Percentiles rank a stretch among this genome's conserved stretches.
Conservation (phyloP, 2,888 invertebrate genomes). For the Gasteruption jaculator region DNA sequence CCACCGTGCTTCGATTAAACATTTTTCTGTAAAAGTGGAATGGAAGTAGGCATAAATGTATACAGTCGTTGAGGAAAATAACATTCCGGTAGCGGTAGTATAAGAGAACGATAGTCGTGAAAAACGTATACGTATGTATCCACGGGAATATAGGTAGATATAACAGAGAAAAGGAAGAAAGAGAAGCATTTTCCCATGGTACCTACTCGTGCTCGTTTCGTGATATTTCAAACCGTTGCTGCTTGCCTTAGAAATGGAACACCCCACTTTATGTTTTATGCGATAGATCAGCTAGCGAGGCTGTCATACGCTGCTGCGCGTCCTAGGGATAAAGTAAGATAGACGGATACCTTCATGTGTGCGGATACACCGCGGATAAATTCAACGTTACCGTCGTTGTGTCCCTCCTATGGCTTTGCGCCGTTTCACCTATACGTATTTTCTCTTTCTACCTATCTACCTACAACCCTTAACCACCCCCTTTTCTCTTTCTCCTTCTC, state of each 20-base stretch:
- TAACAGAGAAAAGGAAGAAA: no score
- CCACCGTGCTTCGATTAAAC: no score
- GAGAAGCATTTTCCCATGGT: no score
- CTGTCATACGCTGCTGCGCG: slow-evolving; percentile 46
- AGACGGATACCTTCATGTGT: slow-evolving; percentile 45
- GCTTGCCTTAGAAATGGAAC: slow-evolving; percentile 50
- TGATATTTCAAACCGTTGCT: no score
- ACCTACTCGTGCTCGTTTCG: no score
- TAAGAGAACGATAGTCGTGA: no score
- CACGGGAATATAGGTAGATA: no score
- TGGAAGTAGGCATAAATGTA: no score
- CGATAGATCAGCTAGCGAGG: slow-evolving; percentile 50
- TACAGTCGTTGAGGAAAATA: no score
- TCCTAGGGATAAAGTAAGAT: slow-evolving; percentile 50
- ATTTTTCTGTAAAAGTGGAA: no score
- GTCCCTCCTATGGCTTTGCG: slow-evolving; percentile 44
- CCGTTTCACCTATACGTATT: slow-evolving; percentile 39
- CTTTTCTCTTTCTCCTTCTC: not conserved
- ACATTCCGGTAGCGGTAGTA: no score
- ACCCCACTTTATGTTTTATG: slow-evolving; percentile 51
- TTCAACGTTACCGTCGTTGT: slow-evolving; percentile 48
- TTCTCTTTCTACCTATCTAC: slow-evolving; percentile 2
- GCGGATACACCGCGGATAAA: slow-evolving; percentile 45
- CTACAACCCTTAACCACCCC: slow-evolving; percentile 2
- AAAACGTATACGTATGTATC: no score